phyloP scores from a whole-genome alignment of 2,888 invertebrate genomes.

The Cephus nigrinus region DNA sequence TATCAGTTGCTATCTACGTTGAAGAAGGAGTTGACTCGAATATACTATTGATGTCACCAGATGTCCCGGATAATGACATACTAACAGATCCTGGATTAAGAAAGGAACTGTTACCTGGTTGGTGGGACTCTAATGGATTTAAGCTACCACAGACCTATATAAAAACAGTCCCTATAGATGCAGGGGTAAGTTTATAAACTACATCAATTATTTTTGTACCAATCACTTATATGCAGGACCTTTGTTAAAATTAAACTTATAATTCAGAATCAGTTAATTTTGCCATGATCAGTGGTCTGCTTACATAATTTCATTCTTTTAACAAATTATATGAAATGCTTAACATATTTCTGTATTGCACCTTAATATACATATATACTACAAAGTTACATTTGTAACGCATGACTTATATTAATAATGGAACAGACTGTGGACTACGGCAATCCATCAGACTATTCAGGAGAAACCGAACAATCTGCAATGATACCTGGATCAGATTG shows the following conservation, averaged over 20 bases:
- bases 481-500: constrained; percentile 50
- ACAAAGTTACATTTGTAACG: constrained; percentile 10
- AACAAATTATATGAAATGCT: neutral
- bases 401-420: constrained; percentile 14
- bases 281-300: neutral
- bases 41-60: constrained; percentile 51
- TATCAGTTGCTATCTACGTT: constrained; percentile 46
- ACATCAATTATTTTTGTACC: neutral
- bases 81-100: constrained; percentile 56
- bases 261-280: neutral
- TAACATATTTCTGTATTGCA: neutral
- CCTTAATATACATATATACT: too few relatives aligned
- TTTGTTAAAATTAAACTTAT: neutral
- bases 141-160: constrained; percentile 61
- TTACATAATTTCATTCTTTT: neutral
- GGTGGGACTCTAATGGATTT: constrained; percentile 60
- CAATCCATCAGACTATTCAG: constrained; percentile 52
- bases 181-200: constrained; percentile 42
- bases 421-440: constrained; percentile 54
- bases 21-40: constrained; percentile 51
- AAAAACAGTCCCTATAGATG: constrained; percentile 57
- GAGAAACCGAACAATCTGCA: constrained; percentile 49
- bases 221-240: neutral
- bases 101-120: constrained; percentile 58
- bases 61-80: constrained; percentile 57